Evolutionary conservation across 2,888 invertebrate genomes (phyloP).

Genomic region (Nesidiocoris tenuis): DNA sequence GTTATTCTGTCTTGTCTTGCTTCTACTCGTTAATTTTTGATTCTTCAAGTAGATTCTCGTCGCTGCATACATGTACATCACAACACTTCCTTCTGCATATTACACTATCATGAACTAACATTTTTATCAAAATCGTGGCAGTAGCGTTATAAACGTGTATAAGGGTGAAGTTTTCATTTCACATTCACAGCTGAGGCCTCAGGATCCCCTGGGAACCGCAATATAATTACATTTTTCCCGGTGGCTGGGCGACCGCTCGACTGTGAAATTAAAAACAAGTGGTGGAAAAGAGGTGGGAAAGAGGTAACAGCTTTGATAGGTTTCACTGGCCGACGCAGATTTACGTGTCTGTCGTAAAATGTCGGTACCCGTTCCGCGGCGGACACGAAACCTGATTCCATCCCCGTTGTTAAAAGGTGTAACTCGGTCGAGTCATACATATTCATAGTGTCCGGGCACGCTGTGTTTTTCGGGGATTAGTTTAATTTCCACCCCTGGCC

Average conservation of each 20-base stretch:
- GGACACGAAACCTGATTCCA: not conserved
- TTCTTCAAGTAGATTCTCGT: too few species aligned
- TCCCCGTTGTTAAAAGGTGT: not conserved
- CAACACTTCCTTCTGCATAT: too few species aligned
- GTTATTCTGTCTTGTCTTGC: too few species aligned
- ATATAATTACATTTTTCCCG: conserved; percentile 33
- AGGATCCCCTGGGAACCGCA: not conserved
- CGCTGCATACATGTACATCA: too few species aligned
- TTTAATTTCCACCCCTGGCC: not conserved
- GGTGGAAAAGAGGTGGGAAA: not conserved
- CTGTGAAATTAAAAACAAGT: conserved; percentile 40
- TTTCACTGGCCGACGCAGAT: not conserved
- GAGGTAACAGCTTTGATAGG: not conserved
- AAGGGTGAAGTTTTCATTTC: not conserved
- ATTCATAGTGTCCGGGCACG: not conserved
- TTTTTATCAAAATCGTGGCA: too few species aligned
- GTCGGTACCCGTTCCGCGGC: not conserved
- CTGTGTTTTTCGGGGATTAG: not conserved
- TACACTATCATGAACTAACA: too few species aligned
- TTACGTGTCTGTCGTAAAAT: not conserved
- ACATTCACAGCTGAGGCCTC: not conserved
- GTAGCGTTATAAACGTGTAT: too few species aligned
- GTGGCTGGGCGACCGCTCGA: conserved; percentile 24
- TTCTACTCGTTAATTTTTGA: too few species aligned
- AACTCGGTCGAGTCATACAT: not conserved